These are phyloP conservation scores for Pseudochirops corinnae DNA, from an alignment of 2,797 vertebrate species.

Conservation along the genomic window DNA sequence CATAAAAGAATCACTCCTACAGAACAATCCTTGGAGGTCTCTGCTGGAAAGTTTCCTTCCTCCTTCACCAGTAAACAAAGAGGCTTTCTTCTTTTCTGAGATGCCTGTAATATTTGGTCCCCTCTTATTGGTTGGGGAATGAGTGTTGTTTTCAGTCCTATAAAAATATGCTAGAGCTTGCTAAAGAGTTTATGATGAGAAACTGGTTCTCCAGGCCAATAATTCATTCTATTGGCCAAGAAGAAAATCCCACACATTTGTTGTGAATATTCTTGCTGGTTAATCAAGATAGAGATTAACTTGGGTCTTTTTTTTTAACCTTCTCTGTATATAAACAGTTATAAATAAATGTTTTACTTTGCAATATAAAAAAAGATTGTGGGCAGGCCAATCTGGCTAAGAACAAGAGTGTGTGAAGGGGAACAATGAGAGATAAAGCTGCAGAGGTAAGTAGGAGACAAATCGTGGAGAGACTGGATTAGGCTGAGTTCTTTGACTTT, in stretches of 20 bases:
- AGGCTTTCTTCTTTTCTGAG: constrained; percentile 97
- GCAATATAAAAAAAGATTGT: constrained; percentile 71
- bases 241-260: constrained; percentile 96
- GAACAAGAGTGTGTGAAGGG: background rate
- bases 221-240: constrained; percentile 96
- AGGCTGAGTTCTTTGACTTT: background rate
- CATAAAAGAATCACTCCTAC: constrained; percentile 92
- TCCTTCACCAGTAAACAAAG: constrained; percentile 94
- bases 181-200: constrained; percentile 91
- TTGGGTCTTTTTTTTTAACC: constrained; percentile 67
- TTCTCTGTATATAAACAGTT: constrained; percentile 81
- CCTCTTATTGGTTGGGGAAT: constrained; percentile 98
- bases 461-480: background rate
- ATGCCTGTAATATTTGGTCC: constrained; percentile 98
- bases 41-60: constrained; percentile 94
- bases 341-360: constrained; percentile 84
- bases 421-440: background rate
- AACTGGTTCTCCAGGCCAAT: constrained; percentile 93
- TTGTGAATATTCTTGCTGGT: constrained; percentile 97
- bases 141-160: constrained; percentile 95
- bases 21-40: constrained; percentile 91
- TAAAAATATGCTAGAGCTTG: constrained; percentile 94
- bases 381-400: background rate
- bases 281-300: constrained; percentile 71
- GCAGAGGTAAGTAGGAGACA: background rate